These are phyloP conservation scores for Peucedramus taeniatus DNA, from an alignment of 2,113 vertebrate species.

Conservation along the genomic window DNA sequence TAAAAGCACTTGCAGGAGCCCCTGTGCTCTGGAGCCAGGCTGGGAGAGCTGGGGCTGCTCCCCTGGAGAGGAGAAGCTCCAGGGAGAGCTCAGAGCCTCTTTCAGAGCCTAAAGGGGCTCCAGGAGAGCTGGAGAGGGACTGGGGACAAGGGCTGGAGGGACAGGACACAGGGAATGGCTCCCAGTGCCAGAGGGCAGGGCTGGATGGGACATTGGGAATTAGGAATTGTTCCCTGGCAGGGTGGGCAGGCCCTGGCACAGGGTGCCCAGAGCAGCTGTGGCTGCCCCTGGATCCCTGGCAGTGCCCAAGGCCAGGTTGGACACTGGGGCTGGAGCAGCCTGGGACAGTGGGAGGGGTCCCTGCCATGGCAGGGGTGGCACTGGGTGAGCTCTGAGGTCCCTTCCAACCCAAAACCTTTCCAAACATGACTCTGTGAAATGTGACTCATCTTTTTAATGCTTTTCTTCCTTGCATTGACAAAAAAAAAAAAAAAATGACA, in stretches of 20 bases:
- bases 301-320: not conserved
- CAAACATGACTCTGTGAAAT: not conserved
- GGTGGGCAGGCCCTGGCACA: not conserved
- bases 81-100: not conserved
- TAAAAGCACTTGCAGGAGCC: not conserved
- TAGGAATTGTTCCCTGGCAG: not conserved
- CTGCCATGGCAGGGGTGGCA: not conserved
- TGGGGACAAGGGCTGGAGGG: rapidly evolving
- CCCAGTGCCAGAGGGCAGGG: not conserved
- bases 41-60: not conserved
- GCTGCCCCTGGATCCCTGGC: not conserved
- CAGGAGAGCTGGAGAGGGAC: not conserved
- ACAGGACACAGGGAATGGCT: rapidly evolving
- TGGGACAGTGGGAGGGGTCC: not conserved
- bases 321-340: not conserved
- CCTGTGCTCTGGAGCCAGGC: not conserved
- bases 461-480: not conserved
- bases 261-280: not conserved
- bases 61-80: not conserved
- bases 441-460: not conserved
- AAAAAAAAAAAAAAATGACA: not conserved
- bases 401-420: not conserved
- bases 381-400: rapidly evolving
- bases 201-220: not conserved
- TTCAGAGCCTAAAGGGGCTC: rapidly evolving